Evolutionary conservation across 1,140 invertebrate genomes (phyloP), one percentile per base, ranked within the genome.

Genomic region (Armadillidium nasatum): DNA sequence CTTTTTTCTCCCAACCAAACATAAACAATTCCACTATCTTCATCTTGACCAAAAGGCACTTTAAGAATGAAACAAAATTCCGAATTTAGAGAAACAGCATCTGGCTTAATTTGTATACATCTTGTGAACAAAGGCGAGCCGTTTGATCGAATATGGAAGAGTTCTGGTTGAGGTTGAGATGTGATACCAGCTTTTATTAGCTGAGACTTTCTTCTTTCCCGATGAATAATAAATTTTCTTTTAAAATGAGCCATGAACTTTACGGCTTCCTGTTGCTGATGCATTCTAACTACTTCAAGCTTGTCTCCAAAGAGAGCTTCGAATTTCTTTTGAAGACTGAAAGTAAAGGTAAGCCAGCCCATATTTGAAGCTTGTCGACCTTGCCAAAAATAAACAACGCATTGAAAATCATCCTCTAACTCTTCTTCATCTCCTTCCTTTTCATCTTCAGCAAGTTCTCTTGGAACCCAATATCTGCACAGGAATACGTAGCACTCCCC

Each of bases 341-440:
- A 99, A 0, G 97, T 99, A 85, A 99, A 99, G 10, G 95, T 98
- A 0, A 99, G 88, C 97, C 97, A 99, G 22, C 97, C 97, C 96
- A 99, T 99, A 86, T 99, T 99, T 68, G 93, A 92, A 4, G 97
- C 96, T 83, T 97, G 92, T 79, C 97, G 86, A 0, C 96, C 96
- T 87, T 99, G 97, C 97, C 97, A 99, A 86, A 99, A 99, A 85
- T 99, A 99, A 10, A 99, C 96, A 46, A 97, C 94, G 86, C 94
- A 98, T 83, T 97, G 93, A 81, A 93, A 95, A 84, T 97, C 93
- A 82, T 96, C 94, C 82, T 94, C 92, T 54, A 88, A 87, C 66
- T 89, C 88, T 44, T 88, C 88, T 44, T 87, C 86, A 50, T 91
- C 89, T 3, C 88, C 87, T 4, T 86, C 84, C 7, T 84, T 83